Evolutionary conservation across 2,888 invertebrate species (phyloP), one percentile per base, ranked within the genome.

Genomic region (Eremobia ochroleuca): DNA sequence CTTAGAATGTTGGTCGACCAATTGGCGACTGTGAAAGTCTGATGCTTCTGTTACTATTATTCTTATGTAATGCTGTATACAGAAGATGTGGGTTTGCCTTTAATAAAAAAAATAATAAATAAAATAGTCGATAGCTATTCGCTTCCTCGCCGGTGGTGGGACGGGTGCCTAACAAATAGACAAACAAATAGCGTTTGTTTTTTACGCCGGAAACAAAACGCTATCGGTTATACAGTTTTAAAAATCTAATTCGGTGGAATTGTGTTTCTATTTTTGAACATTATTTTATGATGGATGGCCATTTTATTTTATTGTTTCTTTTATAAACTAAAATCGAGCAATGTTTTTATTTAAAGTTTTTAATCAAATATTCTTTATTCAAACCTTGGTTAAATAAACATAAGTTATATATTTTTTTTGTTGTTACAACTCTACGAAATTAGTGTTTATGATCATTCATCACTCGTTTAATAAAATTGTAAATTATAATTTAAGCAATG

Each of bases 221-320:
- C 2, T 66, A 62, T 69, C 52, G 3, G 25, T 9, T 34, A 13
- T 31, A 31, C 25, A 37, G 9, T n/a, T 71, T 82, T n/a, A 11
- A 61, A 79, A 65, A 71, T 58, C 6, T 46, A 70, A 81, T 40
- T 52, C 70, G 46, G 64, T 70, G 34, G 67, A 83, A 77, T 59
- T 67, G 81, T 77, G 85, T 71, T 81, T 83, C 85, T 61, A 81
- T 70, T 75, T 77, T 81, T 11, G 25, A 80, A 70, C 0, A 8
- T 46, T 52, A 37, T 69, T 68, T 75, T 49, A 49, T 37, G 46
- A 55, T 55, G 34, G 4, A 66, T 66, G 59, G 13, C 8, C 34
- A 18, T 64, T 55, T 76, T 21, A 8, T 0, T 5, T 64, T 65
- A 61, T 69, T 37, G 4, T n/a, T 55, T 70, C 0, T 46, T 64